A percentile compares a stretch with the other conserved stretches of the same genome.
Evolutionary conservation across 2,888 invertebrate genomes (phyloP).

Genomic region (Acleris sparsana): DNA sequence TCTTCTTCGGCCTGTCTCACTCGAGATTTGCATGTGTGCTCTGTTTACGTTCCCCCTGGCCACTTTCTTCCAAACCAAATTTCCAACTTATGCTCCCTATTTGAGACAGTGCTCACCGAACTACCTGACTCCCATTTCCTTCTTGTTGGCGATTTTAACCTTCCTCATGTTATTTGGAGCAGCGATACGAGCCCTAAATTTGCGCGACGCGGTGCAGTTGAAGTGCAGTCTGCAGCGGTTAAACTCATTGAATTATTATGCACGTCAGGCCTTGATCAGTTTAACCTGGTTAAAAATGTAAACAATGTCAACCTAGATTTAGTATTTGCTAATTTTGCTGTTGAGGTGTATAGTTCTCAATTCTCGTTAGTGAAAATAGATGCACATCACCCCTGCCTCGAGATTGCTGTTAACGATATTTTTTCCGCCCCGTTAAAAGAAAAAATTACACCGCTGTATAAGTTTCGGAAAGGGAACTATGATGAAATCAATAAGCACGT

Average conservation of each 20-base stretch:
- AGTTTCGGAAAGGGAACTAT: too few relatives aligned
- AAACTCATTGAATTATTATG: not conserved
- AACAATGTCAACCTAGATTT: not conserved
- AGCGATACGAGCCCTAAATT: not conserved
- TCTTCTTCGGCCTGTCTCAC: not conserved
- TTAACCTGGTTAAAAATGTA: not conserved
- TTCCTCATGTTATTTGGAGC: not conserved
- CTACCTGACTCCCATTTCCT: not conserved
- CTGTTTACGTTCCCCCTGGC: not conserved
- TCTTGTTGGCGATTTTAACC: conserved; percentile 4
- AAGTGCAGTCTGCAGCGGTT: not conserved
- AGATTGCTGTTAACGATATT: not conserved
- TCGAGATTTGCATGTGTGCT: not conserved
- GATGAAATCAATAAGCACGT: too few relatives aligned
- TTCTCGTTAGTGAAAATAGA: not conserved
- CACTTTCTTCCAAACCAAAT: not conserved
- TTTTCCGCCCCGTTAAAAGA: not conserved
- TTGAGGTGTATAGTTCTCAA: not conserved
- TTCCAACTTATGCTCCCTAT: not conserved
- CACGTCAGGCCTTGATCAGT: not conserved
- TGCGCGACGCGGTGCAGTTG: not conserved
- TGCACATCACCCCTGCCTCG: not conserved
- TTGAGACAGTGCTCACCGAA: not conserved
- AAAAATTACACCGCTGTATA: too few relatives aligned
- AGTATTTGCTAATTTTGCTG: not conserved